phyloP scores from a whole-genome alignment of 2,113 vertebrate genomes.

The Dipodomys spectabilis region DNA sequence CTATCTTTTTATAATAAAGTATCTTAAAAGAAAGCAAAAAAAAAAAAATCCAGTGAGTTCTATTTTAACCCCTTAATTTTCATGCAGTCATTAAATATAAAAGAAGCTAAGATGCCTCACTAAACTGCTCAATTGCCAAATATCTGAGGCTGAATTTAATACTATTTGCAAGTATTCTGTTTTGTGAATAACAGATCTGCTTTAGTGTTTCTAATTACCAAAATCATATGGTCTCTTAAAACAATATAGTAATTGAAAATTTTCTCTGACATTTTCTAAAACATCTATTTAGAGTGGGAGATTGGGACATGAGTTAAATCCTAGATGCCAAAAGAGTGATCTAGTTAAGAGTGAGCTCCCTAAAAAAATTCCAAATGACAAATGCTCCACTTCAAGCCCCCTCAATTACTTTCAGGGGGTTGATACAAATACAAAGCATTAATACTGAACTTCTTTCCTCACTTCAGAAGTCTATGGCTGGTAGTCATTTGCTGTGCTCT shows the following conservation, averaged over 20 bases:
- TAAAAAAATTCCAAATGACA: constrained; percentile 4
- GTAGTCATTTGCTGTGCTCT: background rate
- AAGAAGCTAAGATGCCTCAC: background rate
- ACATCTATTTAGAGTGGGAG: background rate
- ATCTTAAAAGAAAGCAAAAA: constrained; percentile 34
- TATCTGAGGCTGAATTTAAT: background rate
- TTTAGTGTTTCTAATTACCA: background rate
- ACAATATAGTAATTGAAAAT: background rate
- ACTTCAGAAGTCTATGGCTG: background rate
- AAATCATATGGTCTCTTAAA: background rate
- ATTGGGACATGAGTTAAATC: background rate
- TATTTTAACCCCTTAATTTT: constrained; percentile 35
- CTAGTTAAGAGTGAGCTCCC: background rate
- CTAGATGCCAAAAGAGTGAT: background rate
- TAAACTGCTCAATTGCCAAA: background rate
- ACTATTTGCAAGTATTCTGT: background rate
- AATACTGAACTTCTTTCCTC: background rate
- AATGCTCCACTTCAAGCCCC: background rate
- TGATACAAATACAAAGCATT: background rate
- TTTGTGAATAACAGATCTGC: background rate
- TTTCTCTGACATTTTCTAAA: constrained; percentile 14
- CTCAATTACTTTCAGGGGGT: background rate
- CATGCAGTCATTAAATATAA: background rate
- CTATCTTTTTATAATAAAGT: background rate
- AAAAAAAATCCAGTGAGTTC: background rate